These are phyloP conservation scores for Corapipo altera DNA, from an alignment of 2,113 vertebrate genomes.

Conservation along the genomic window DNA sequence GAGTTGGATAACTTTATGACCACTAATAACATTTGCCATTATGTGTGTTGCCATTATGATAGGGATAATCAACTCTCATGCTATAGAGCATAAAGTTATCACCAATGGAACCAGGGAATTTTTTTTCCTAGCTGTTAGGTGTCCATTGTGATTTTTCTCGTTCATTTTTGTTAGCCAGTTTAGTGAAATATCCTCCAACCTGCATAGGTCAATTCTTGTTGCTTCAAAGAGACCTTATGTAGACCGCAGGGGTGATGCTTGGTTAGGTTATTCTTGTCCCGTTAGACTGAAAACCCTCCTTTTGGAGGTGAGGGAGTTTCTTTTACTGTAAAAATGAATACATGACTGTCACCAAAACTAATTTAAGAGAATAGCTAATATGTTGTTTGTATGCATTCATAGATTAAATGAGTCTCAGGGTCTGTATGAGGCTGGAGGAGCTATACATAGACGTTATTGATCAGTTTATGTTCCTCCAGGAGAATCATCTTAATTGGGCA, in stretches of 20 bases:
- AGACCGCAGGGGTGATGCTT: background rate
- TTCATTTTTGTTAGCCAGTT: background rate
- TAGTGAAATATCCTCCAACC: background rate
- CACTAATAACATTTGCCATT: slow-evolving; percentile 30
- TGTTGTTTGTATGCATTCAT: background rate
- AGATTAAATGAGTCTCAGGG: background rate
- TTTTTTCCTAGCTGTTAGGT: background rate
- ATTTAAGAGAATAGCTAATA: background rate
- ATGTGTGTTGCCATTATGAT: slow-evolving; percentile 14
- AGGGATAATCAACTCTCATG: slow-evolving; percentile 39
- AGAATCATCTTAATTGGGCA: background rate
- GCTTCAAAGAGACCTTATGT: background rate
- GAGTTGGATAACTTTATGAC: slow-evolving; percentile 45
- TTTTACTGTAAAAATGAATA: background rate
- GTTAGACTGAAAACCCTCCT: background rate
- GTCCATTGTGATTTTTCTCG: background rate
- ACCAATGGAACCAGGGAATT: background rate
- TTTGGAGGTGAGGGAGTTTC: background rate
- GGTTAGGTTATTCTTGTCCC: background rate
- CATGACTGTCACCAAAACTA: background rate
- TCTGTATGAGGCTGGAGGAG: background rate
- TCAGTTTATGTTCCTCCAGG: background rate
- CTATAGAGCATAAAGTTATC: slow-evolving; percentile 2
- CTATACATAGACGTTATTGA: background rate
- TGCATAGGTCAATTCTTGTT: background rate